phyloP scores from a whole-genome alignment of 1,140 invertebrate genomes.

The Drosophila kikkawai region DNA sequence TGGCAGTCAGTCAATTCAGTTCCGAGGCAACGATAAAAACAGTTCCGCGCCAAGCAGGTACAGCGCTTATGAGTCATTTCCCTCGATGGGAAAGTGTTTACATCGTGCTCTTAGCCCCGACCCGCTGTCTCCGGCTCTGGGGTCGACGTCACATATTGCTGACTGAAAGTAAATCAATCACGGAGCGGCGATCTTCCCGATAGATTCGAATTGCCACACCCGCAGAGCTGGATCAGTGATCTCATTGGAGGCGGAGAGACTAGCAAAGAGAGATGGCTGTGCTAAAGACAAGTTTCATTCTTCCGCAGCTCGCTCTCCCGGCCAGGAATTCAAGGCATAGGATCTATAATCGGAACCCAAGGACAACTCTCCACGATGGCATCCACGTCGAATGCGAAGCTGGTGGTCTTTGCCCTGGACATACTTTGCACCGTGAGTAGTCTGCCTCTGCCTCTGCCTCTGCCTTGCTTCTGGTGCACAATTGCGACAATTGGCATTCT shows the following conservation, averaged over 20 bases:
- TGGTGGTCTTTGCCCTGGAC: constrained; percentile 64
- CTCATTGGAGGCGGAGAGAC: constrained; percentile 9
- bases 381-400: constrained; percentile 68
- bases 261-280: not conserved
- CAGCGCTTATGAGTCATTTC: constrained; percentile 16
- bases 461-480: not conserved
- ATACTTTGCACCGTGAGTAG: constrained; percentile 73
- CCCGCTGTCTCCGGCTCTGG: not conserved
- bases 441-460: not conserved
- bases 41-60: constrained; percentile 12
- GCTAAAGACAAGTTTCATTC: constrained; percentile 45
- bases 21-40: constrained; percentile 8
- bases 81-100: constrained; percentile 20
- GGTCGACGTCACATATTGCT: constrained; percentile 4
- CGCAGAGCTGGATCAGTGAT: constrained; percentile 14
- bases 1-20: constrained; percentile 1
- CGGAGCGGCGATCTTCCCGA: constrained; percentile 6
- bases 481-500: constrained; percentile 31
- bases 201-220: not conserved
- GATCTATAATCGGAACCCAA: constrained; percentile 7
- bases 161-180: constrained; percentile 7
- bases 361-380: constrained; percentile 44
- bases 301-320: constrained; percentile 17
- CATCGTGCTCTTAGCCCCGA: not conserved
- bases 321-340: constrained; percentile 32